Percentiles rank a stretch among this genome's conserved stretches.
Conservation (phyloP, 2,888 invertebrate genomes). For the Nephrotoma appendiculata region DNA sequence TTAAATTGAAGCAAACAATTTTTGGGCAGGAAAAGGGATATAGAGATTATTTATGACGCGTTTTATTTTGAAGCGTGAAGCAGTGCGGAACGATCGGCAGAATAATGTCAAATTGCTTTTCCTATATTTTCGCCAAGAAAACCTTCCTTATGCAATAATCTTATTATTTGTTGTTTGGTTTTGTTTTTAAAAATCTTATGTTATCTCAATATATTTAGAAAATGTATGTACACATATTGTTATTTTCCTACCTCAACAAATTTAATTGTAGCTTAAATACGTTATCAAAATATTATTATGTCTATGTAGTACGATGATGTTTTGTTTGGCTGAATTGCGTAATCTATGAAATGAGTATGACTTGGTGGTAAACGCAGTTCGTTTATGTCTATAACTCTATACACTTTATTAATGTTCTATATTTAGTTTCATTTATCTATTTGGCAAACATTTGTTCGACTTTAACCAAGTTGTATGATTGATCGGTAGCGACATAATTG, state of each 20-base stretch:
- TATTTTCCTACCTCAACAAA: background rate
- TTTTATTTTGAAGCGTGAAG: too few species aligned
- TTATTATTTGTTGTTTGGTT: background rate
- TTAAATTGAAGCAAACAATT: too few species aligned
- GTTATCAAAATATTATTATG: background rate
- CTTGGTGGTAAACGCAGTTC: background rate
- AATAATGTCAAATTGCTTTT: too few species aligned
- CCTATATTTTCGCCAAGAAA: background rate
- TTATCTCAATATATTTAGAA: background rate
- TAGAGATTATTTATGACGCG: too few species aligned
- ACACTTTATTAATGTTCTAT: background rate
- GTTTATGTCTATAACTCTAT: too few species aligned
- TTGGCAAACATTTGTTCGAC: background rate
- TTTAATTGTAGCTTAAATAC: background rate
- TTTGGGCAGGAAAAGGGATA: too few species aligned
- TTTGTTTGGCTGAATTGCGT: background rate
- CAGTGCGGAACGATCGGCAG: too few species aligned
- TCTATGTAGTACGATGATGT: background rate
- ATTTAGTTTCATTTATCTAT: background rate
- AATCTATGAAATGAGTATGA: background rate
- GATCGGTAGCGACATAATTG: background rate
- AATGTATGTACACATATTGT: background rate
- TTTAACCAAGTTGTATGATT: background rate
- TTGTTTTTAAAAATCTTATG: background rate
- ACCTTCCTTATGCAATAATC: background rate